Evolutionary conservation across 2,113 vertebrate species (phyloP).

Genomic region (Saccopteryx bilineata): DNA sequence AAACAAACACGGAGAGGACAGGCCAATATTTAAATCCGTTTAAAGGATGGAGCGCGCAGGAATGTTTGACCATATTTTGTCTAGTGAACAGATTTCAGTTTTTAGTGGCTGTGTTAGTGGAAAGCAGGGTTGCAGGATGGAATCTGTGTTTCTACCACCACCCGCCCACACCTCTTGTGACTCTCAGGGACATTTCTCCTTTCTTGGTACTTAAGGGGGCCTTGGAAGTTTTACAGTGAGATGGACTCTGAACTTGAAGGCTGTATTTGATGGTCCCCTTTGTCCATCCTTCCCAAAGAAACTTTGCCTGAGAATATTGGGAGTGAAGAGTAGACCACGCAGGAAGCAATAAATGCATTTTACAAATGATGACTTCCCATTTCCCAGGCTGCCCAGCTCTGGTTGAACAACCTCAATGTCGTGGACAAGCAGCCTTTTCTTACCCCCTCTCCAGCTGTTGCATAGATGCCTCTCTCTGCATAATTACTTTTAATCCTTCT

Average conservation of each 20-base stretch:
- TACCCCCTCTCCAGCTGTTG: background rate
- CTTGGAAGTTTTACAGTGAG: background rate
- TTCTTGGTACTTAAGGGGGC: background rate
- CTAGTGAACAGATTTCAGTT: slow-evolving; percentile 57
- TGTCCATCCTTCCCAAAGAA: background rate
- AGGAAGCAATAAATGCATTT: background rate
- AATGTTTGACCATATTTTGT: slow-evolving; percentile 68
- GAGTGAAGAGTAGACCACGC: background rate
- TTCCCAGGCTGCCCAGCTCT: background rate
- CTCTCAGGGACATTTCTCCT: background rate
- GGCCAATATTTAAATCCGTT: slow-evolving; percentile 61
- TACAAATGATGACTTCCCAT: background rate
- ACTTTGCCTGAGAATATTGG: background rate
- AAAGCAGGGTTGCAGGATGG: background rate
- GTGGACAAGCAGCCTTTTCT: background rate
- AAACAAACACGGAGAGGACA: slow-evolving; percentile 71
- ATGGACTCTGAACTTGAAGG: background rate
- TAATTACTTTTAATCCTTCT: background rate
- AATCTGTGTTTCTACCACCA: background rate
- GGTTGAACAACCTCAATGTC: background rate
- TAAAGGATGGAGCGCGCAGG: slow-evolving; percentile 54
- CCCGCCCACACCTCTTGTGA: rapidly evolving
- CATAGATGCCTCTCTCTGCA: background rate
- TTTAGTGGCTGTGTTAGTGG: background rate
- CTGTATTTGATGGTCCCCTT: background rate